Conservation (phyloP, 2,797 vertebrate genomes). For the Sebastes alutus region DNA sequence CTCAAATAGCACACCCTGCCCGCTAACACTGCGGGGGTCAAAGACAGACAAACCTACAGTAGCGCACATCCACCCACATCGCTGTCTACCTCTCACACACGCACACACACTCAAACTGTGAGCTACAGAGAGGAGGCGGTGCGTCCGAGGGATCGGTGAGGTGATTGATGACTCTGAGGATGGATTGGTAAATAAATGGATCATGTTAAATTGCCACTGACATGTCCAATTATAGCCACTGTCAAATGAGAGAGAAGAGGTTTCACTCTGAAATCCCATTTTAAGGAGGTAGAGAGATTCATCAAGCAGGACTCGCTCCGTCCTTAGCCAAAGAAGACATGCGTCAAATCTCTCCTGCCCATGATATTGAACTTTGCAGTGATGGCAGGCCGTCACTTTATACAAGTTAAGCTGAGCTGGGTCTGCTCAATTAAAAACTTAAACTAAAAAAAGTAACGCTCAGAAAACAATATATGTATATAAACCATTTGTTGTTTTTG, state of each 20-base stretch:
- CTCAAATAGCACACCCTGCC: slow-evolving; percentile 74
- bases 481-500: neutral
- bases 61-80: slow-evolving; percentile 32
- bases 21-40: slow-evolving; percentile 61
- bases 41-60: slow-evolving; percentile 52
- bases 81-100: slow-evolving; percentile 22
- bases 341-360: slow-evolving; percentile 50
- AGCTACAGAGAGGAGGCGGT: slow-evolving; percentile 20
- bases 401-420: slow-evolving; percentile 6
- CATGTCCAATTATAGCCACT: slow-evolving; percentile 83
- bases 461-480: neutral
- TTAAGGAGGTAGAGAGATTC: slow-evolving; percentile 72
- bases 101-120: slow-evolving; percentile 28
- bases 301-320: slow-evolving; percentile 67
- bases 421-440: neutral
- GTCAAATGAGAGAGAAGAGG: slow-evolving; percentile 76
- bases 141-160: slow-evolving; percentile 45
- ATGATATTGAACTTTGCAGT: slow-evolving; percentile 54
- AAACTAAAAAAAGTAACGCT: neutral
- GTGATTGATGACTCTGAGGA: slow-evolving; percentile 78
- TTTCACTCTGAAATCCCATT: slow-evolving; percentile 74
- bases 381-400: slow-evolving; percentile 25
- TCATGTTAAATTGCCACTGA: slow-evolving; percentile 84
- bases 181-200: slow-evolving; percentile 84
- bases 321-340: slow-evolving; percentile 51